Percentiles rank a stretch among this genome's conserved stretches.
These are phyloP conservation scores for Strongylocentrotus purpuratus DNA, from an alignment of 35 echinoderm and acorn worm genomes.

Conservation along the genomic window DNA sequence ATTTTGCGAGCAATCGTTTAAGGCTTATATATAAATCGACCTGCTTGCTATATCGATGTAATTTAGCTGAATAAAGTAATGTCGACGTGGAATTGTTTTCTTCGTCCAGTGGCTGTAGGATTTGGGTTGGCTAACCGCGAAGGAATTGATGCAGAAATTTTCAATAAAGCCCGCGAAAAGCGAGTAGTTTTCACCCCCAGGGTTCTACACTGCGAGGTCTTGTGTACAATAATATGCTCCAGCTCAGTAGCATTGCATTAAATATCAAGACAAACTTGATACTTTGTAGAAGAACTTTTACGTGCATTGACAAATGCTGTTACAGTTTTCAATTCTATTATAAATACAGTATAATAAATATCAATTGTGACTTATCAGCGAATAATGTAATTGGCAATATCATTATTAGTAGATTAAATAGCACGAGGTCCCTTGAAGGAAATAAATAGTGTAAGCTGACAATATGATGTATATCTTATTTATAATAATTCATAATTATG, in stretches of 20 bases:
- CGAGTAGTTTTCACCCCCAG: not conserved
- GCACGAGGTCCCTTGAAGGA: too few species aligned
- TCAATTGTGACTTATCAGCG: not conserved
- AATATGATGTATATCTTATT: too few species aligned
- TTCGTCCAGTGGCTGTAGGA: not conserved
- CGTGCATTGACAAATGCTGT: too few species aligned
- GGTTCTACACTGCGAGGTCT: not conserved
- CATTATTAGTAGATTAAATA: too few species aligned
- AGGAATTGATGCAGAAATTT: not conserved
- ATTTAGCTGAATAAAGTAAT: not conserved
- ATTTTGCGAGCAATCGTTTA: not conserved
- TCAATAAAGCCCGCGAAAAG: constrained; percentile 16
- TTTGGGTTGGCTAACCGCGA: not conserved
- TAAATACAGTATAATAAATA: too few species aligned
- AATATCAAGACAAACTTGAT: not conserved
- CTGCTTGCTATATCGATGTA: constrained; percentile 16
- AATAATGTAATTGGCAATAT: not conserved
- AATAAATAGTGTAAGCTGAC: too few species aligned
- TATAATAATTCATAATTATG: too few species aligned
- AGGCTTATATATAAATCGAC: not conserved
- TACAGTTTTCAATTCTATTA: too few species aligned
- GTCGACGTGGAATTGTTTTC: not conserved
- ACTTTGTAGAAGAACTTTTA: not conserved
- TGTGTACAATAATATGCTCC: not conserved
- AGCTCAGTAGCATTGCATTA: not conserved